These are phyloP conservation scores for Columba janthina DNA, from an alignment of 2,113 vertebrate species.

Conservation along the genomic window DNA sequence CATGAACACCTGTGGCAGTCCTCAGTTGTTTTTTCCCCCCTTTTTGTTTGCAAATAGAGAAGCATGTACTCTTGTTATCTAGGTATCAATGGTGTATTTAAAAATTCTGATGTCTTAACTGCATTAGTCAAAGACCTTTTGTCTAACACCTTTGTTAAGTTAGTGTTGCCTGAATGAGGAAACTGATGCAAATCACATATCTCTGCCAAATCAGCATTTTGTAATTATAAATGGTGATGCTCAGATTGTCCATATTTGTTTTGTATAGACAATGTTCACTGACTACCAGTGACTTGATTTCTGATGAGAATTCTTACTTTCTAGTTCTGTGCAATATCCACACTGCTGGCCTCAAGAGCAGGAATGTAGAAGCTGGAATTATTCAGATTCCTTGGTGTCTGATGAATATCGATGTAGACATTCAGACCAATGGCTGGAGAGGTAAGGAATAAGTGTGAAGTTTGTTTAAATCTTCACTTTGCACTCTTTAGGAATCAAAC, in stretches of 20 bases:
- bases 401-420: not conserved
- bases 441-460: slow-evolving; percentile 22
- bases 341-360: slow-evolving; percentile 80
- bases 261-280: not conserved
- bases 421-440: slow-evolving; percentile 55
- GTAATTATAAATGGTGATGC: not conserved
- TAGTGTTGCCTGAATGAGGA: not conserved
- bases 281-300: not conserved
- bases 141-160: not conserved
- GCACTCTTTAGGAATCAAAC: not conserved
- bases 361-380: slow-evolving; percentile 67
- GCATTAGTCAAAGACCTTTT: not conserved
- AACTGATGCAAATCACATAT: rapidly evolving
- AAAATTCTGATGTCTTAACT: not conserved
- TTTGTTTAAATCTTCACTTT: not conserved
- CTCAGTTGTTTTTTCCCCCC: not conserved
- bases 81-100: not conserved
- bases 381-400: not conserved
- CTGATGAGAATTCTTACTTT: not conserved
- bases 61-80: not conserved
- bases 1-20: rapidly evolving
- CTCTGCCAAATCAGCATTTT: not conserved
- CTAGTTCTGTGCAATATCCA: slow-evolving; percentile 64
- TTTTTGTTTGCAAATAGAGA: not conserved
- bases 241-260: not conserved